Base-by-base conservation (phyloP, 1,140 invertebrate genomes). In the Arctopsyche grandis region DNA sequence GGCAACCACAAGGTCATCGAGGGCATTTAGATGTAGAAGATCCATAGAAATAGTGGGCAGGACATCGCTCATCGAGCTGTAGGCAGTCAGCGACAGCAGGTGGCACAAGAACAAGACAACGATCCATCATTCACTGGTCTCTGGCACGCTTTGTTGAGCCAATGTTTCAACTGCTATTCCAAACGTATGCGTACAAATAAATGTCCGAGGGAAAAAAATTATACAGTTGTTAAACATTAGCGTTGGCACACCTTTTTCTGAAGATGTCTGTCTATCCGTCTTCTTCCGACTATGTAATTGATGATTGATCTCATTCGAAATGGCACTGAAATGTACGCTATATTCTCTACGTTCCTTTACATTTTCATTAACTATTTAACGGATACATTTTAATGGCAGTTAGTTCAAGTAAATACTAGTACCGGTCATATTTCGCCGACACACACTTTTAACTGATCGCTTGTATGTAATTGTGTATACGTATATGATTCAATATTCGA, bases 41-140 rank as follows among this genome's bases (percentile, higher is more conserved):
- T 38, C 29, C 7, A 38, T 38, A 4, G 29, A 38, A 38, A 38
- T 38, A 7, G 29, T 4, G 7, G 29, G 29, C 29, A 38, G 29
- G 29, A 56, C 44, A 74, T 74, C 71, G 44, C 46, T 74, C 71
- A 74, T 52, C 69, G 26, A 46, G 24, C 24, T 26, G 48, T 44
- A 44, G 38, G 66, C 52, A 80, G 24, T 74, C 44, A 69, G 26
- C 58, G 79, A 48, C 79, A 80, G 79, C 79, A 80, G 79, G 79
- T 77, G 79, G 58, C 44, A 10, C 10, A 46, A 74, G 48, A 38
- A 48, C 16, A 21, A 22, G 60, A 21, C 56, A 29, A 58, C 79
- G 75, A 77, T 80, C 79, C 79, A 80, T 80, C 79, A 80, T 80
- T 48, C 70, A 21, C 22, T 63, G 29, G 19, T 75, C 14, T 38